Conservation (phyloP, 2,113 vertebrate species). For the Dicentrarchus labrax region DNA sequence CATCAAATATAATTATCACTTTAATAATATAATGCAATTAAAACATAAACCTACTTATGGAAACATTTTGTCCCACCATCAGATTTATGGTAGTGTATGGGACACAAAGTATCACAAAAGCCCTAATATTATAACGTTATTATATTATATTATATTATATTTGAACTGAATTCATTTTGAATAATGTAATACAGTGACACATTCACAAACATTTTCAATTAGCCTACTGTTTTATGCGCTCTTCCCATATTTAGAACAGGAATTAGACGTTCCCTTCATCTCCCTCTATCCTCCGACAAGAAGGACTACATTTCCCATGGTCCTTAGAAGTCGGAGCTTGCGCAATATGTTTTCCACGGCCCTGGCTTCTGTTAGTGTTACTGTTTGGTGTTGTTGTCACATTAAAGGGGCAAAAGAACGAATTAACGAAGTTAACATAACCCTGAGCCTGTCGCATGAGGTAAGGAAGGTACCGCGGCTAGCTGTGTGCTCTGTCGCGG, state of each 20-base stretch:
- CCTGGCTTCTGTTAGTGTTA: conserved; percentile 54
- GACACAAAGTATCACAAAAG: background rate
- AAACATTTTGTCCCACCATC: background rate
- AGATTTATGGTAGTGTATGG: too few relatives aligned
- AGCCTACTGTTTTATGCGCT: too few relatives aligned
- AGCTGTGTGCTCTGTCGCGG: background rate
- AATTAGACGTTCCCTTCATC: too few relatives aligned
- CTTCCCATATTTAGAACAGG: too few relatives aligned
- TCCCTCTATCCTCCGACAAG: background rate
- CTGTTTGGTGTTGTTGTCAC: conserved; percentile 66
- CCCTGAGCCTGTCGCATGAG: conserved; percentile 75
- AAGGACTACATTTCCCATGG: conserved; percentile 72
- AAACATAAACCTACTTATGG: too few relatives aligned
- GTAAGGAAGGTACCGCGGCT: conserved; percentile 48
- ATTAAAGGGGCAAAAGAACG: conserved; percentile 46
- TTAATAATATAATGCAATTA: background rate
- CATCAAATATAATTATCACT: background rate
- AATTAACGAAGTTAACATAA: conserved; percentile 41
- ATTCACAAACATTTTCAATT: background rate
- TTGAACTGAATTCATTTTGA: background rate
- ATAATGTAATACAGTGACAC: background rate
- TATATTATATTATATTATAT: background rate
- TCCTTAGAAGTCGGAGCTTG: conserved; percentile 64
- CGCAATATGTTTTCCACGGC: conserved; percentile 76
- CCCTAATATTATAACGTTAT: too few relatives aligned